Evolutionary conservation across 2,797 vertebrate species (phyloP).

Genomic region (Leuciscus waleckii): DNA sequence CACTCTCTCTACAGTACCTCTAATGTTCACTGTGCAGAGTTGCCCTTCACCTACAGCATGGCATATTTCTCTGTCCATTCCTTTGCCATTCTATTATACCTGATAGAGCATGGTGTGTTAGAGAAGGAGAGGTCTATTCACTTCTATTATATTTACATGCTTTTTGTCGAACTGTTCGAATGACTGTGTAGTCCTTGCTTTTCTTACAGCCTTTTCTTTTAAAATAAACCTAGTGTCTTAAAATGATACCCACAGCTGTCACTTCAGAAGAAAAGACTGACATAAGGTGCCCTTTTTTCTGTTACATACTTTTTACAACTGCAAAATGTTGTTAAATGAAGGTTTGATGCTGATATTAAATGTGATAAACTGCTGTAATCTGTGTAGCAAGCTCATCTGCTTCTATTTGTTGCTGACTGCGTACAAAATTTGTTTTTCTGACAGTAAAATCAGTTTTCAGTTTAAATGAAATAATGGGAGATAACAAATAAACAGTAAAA

Average conservation of each 20-base stretch:
- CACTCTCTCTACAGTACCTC: constrained; percentile 59
- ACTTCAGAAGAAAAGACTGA: neutral
- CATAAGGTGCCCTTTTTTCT: neutral
- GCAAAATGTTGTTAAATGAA: neutral
- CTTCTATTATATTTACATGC: neutral
- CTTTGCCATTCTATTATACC: constrained; percentile 99
- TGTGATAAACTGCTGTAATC: neutral
- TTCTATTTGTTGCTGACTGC: neutral
- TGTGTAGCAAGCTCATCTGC: neutral
- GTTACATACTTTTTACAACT: neutral
- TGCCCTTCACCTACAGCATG: constrained; percentile 95
- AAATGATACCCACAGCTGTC: neutral
- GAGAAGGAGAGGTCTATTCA: constrained; percentile 16
- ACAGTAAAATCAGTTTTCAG: neutral
- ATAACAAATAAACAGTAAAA: neutral
- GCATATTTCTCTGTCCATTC: constrained; percentile 99
- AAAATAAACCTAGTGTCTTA: neutral
- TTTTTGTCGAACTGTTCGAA: neutral
- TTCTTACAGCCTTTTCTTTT: neutral
- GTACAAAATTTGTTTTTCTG: no score
- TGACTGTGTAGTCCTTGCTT: neutral
- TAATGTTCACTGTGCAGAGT: constrained; percentile 70
- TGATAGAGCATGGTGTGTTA: constrained; percentile 74
- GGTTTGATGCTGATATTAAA: neutral
- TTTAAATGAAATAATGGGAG: neutral